Conservation (phyloP, 2,113 vertebrate species). For the Pionites leucogaster region DNA sequence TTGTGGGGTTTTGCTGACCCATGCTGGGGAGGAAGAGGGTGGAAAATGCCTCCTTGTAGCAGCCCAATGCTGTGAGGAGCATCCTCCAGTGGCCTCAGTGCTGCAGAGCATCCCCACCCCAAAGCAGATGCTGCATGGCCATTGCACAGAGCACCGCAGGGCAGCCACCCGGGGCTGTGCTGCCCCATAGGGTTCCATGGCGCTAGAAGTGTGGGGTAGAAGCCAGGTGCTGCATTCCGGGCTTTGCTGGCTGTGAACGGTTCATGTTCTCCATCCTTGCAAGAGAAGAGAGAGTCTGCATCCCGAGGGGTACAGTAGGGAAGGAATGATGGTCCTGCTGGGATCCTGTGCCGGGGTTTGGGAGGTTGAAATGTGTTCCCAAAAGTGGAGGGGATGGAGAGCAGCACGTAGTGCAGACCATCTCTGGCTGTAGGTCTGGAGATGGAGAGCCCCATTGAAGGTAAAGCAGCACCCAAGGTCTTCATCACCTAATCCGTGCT, state of each 20-base stretch:
- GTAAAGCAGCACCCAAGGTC: neutral
- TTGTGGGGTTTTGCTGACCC: neutral
- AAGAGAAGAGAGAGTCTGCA: fast-evolving
- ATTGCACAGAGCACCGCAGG: neutral
- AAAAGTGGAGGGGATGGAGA: neutral
- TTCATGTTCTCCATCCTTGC: fast-evolving
- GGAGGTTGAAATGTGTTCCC: neutral
- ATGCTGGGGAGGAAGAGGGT: neutral
- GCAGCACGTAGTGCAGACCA: neutral
- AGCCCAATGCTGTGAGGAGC: neutral
- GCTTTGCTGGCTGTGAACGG: fast-evolving
- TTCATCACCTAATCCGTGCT: neutral
- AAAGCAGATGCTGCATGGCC: fast-evolving
- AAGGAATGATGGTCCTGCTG: neutral
- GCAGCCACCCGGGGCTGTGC: fast-evolving
- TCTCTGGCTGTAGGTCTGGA: fast-evolving
- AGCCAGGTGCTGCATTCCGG: fast-evolving
- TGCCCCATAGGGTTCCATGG: neutral
- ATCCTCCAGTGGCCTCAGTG: fast-evolving
- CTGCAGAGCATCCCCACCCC: neutral
- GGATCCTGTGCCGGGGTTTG: neutral
- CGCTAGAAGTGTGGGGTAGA: neutral
- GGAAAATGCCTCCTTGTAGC: neutral
- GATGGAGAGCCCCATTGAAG: neutral
- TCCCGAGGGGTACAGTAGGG: neutral